These are phyloP conservation scores for Oxytorus armatus DNA, from an alignment of 2,888 invertebrate genomes.

Conservation along the genomic window DNA sequence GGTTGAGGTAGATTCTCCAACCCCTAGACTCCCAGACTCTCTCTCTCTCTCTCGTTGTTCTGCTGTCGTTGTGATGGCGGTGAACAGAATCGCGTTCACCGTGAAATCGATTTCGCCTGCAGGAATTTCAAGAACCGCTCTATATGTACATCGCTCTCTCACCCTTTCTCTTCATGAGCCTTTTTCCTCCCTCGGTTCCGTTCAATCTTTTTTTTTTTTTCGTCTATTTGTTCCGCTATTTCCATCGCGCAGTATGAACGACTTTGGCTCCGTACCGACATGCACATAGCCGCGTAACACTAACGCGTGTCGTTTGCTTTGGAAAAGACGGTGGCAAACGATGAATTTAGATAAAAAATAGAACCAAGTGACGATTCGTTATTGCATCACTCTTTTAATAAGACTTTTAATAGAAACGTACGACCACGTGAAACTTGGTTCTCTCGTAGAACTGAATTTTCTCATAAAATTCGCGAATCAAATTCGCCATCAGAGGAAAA, in stretches of 20 bases:
- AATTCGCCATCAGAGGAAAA: constrained; percentile 6
- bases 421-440: neutral
- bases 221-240: constrained; percentile 22
- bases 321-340: neutral
- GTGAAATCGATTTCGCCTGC: constrained; percentile 75
- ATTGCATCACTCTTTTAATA: neutral
- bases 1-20: constrained; percentile 50
- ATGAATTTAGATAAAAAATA: neutral
- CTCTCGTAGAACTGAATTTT: constrained; percentile 25
- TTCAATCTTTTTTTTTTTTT: neutral
- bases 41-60: constrained; percentile 26
- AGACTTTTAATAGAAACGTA: neutral
- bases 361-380: neutral
- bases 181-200: neutral
- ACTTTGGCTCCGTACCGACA: neutral
- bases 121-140: constrained; percentile 59
- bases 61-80: constrained; percentile 41
- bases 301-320: neutral
- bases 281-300: neutral
- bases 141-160: constrained; percentile 50
- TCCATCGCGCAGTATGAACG: constrained; percentile 2
- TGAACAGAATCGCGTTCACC: constrained; percentile 68
- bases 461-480: constrained; percentile 21
- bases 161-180: constrained; percentile 29
- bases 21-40: constrained; percentile 39